phyloP scores from a whole-genome alignment of 2,113 vertebrate species.

The Fulmarus glacialis region DNA sequence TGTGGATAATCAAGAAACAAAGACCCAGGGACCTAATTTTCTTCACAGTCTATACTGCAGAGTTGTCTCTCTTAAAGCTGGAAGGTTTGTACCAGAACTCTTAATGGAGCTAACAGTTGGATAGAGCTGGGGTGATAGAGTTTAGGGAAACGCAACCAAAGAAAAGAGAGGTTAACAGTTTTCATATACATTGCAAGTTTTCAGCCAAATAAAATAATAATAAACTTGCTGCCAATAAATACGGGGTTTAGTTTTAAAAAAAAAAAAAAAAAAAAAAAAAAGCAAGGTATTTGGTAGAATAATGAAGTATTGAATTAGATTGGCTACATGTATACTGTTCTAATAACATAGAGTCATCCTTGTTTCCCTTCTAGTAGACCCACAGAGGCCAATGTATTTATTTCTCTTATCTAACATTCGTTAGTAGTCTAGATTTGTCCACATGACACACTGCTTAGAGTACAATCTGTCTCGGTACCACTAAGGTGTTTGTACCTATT shows the following conservation, averaged over 20 bases:
- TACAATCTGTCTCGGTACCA: accelerated
- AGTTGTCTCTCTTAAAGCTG: not conserved
- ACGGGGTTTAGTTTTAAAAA: not conserved
- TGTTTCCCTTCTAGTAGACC: not conserved
- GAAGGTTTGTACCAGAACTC: not conserved
- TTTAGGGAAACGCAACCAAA: not conserved
- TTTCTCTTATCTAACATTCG: not conserved
- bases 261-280: not conserved
- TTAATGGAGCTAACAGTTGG: not conserved
- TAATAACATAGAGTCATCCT: not conserved
- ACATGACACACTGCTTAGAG: not conserved
- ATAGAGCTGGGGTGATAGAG: not conserved
- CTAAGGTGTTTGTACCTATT: not conserved
- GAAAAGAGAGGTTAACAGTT: not conserved
- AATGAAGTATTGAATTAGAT: not conserved
- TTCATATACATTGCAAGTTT: not conserved
- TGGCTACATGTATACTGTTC: not conserved
- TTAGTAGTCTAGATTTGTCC: not conserved
- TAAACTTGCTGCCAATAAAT: not conserved
- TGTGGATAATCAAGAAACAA: not conserved
- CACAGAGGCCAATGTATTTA: not conserved
- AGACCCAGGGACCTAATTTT: not conserved
- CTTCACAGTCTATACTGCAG: not conserved
- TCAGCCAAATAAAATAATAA: not conserved
- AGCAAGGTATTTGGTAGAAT: not conserved